Percentiles rank a stretch among this genome's conserved stretches.
phyloP scores from a whole-genome alignment of 2,888 invertebrate genomes.

The Phoronis australis region DNA sequence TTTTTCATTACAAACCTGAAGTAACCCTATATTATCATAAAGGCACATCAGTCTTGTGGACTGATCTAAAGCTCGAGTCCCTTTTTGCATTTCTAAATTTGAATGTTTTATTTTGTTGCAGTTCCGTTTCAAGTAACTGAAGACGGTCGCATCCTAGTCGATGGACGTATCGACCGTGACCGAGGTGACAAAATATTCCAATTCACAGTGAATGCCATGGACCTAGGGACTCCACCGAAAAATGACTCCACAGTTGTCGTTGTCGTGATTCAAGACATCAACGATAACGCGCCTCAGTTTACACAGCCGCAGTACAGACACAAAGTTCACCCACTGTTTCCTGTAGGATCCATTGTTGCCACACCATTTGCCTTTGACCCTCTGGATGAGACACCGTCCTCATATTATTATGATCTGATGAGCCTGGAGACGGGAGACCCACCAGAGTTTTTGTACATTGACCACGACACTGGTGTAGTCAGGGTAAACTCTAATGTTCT shows the following conservation, averaged over 20 bases:
- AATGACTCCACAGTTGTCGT: conserved; percentile 13
- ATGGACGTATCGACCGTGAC: conserved; percentile 15
- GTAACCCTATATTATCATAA: too few relatives aligned
- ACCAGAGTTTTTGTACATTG: too few relatives aligned
- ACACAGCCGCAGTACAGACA: conserved; percentile 15
- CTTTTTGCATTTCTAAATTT: too few relatives aligned
- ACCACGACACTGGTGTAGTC: too few relatives aligned
- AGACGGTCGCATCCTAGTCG: conserved; percentile 13
- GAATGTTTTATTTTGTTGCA: conserved; percentile 6
- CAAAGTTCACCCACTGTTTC: conserved; percentile 14
- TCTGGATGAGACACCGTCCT: conserved; percentile 15
- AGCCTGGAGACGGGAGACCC: conserved; percentile 11
- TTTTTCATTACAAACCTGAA: too few relatives aligned
- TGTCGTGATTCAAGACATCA: conserved; percentile 19
- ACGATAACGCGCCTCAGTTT: conserved; percentile 22
- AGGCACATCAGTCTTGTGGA: too few relatives aligned
- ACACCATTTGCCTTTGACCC: conserved; percentile 22
- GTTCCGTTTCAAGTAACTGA: conserved; percentile 18
- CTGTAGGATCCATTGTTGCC: conserved; percentile 15
- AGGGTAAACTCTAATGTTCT: too few relatives aligned
- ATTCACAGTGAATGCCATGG: conserved; percentile 16
- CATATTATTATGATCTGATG: conserved; percentile 14
- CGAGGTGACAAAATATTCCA: conserved; percentile 10
- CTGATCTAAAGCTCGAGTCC: too few relatives aligned
- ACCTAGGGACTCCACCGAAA: conserved; percentile 13